Evolutionary conservation across 2,113 vertebrate species (phyloP).

Genomic region (Leiothrix lutea): DNA sequence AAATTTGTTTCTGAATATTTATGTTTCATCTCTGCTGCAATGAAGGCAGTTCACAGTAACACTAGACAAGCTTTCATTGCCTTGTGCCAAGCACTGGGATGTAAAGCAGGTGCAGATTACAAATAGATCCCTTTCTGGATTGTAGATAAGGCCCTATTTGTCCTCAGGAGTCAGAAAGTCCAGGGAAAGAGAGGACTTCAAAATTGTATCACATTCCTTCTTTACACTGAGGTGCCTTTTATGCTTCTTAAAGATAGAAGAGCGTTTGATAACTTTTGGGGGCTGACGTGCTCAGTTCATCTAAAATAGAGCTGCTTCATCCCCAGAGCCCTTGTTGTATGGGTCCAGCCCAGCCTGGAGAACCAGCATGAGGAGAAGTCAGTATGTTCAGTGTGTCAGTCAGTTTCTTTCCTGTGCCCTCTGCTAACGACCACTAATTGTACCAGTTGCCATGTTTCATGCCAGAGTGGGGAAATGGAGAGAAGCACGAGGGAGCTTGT

Average conservation of each 20-base stretch:
- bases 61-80: slow-evolving; percentile 28
- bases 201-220: slow-evolving; percentile 24
- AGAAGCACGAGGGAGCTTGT: neutral
- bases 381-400: neutral
- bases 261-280: neutral
- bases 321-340: neutral
- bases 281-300: neutral
- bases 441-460: neutral
- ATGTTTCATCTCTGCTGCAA: neutral
- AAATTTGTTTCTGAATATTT: neutral
- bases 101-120: slow-evolving; percentile 51
- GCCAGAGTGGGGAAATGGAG: neutral
- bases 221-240: slow-evolving; percentile 52
- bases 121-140: neutral
- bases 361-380: neutral
- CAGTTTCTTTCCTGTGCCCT: neutral
- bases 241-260: slow-evolving; percentile 37
- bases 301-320: neutral
- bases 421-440: neutral
- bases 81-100: slow-evolving; percentile 2
- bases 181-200: slow-evolving; percentile 2
- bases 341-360: neutral
- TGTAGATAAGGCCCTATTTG: slow-evolving; percentile 42
- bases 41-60: neutral
- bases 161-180: slow-evolving; percentile 15